phyloP scores from a whole-genome alignment of 2,888 invertebrate species.

The Archips crataeganus region DNA sequence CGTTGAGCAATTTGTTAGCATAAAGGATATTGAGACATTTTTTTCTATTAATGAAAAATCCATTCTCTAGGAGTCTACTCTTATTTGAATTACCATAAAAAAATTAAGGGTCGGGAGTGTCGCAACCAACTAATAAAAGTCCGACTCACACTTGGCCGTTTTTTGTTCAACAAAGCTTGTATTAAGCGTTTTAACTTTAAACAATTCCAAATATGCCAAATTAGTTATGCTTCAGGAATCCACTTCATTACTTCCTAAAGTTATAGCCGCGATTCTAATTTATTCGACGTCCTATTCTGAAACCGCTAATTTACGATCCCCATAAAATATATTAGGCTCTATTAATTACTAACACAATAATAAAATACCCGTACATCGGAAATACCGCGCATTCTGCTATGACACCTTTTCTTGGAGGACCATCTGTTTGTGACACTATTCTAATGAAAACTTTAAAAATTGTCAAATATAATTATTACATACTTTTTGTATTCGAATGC shows the following conservation, averaged over 20 bases:
- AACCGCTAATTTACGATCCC: conserved; percentile 50
- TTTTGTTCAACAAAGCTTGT: neutral
- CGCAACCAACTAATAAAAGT: too few species aligned
- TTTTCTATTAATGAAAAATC: too few species aligned
- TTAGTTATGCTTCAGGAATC: conserved; percentile 8
- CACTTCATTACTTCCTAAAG: conserved; percentile 18
- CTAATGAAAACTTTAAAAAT: neutral
- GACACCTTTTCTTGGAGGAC: conserved; percentile 51
- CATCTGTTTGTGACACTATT: conserved; percentile 25
- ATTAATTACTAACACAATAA: conserved; percentile 53
- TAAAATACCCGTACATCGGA: conserved; percentile 49
- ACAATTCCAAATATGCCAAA: conserved; percentile 6
- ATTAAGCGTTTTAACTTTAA: conserved; percentile 5
- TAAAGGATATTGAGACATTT: too few species aligned
- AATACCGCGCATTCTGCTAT: conserved; percentile 55
- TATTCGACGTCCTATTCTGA: conserved; percentile 24
- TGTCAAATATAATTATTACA: too few species aligned
- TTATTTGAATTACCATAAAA: too few species aligned
- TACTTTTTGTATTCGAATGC: too few species aligned
- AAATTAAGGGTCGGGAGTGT: too few species aligned
- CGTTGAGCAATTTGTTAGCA: too few species aligned
- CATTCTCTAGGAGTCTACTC: too few species aligned
- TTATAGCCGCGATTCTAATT: conserved; percentile 22
- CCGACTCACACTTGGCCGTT: too few species aligned
- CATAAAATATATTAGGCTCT: conserved; percentile 49